Evolutionary conservation across 2,888 invertebrate species (phyloP).

Genomic region (Caenorhabditis sp.): DNA sequence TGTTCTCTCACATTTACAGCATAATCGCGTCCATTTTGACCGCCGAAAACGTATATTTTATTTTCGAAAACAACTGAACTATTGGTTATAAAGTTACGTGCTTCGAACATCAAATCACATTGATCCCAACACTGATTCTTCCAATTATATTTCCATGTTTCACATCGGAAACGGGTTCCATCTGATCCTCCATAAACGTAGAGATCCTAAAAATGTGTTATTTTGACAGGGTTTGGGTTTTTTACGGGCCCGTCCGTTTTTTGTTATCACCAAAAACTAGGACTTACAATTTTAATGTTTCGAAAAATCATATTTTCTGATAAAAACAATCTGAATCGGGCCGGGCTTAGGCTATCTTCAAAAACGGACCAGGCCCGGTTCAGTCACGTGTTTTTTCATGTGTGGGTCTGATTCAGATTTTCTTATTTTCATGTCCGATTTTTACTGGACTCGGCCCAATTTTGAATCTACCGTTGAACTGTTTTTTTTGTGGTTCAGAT

Average conservation of each 20-base stretch:
- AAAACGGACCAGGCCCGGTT: too few relatives aligned
- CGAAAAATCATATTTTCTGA: not conserved
- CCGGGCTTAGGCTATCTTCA: too few relatives aligned
- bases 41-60: conserved; percentile 42
- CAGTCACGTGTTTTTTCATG: too few relatives aligned
- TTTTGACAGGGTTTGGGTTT: not conserved
- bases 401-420: too few relatives aligned
- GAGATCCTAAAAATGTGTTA: not conserved
- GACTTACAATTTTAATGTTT: too few relatives aligned
- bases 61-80: conserved; percentile 31
- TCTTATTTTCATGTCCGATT: too few relatives aligned
- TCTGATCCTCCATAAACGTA: conserved; percentile 35
- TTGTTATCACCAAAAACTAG: too few relatives aligned
- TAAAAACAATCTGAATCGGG: conserved; percentile 4
- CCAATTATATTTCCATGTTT: conserved; percentile 27
- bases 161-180: conserved; percentile 14
- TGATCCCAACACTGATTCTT: conserved; percentile 16
- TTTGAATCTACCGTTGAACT: too few relatives aligned
- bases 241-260: not conserved
- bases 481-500: too few relatives aligned
- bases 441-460: too few relatives aligned
- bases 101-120: conserved; percentile 34
- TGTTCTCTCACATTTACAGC: conserved; percentile 8
- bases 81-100: conserved; percentile 36
- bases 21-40: conserved; percentile 22